Evolutionary conservation across 2,888 invertebrate species (phyloP).

Genomic region (Formica aserva): DNA sequence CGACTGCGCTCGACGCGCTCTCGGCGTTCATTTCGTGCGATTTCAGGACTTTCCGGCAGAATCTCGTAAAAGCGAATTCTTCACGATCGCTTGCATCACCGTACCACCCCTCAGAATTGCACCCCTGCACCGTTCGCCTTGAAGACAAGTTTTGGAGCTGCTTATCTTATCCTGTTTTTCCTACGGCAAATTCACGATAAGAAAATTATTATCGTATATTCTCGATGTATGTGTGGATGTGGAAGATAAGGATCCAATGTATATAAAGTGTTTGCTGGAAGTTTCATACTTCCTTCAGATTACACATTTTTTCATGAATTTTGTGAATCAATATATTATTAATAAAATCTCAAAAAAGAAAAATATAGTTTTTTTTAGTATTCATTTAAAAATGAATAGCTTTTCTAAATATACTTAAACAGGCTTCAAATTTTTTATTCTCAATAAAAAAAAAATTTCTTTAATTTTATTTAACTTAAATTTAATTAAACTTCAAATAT

Average conservation of each 20-base stretch:
- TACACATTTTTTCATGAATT: not conserved
- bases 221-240: not conserved
- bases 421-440: not conserved
- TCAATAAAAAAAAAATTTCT: not conserved
- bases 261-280: not conserved
- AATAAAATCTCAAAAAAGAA: not conserved
- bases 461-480: slow-evolving; percentile 8
- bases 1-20: slow-evolving; percentile 64
- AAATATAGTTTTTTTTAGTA: not conserved
- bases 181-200: slow-evolving; percentile 23
- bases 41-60: slow-evolving; percentile 74
- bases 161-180: slow-evolving; percentile 21
- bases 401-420: not conserved
- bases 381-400: no score
- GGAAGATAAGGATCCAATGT: slow-evolving; percentile 8
- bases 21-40: slow-evolving; percentile 74
- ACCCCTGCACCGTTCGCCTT: slow-evolving; percentile 23
- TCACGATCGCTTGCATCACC: slow-evolving; percentile 63
- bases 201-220: slow-evolving; percentile 32
- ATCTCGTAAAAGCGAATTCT: slow-evolving; percentile 77
- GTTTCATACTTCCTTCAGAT: not conserved
- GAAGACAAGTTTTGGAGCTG: slow-evolving; percentile 42
- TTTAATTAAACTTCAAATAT: not conserved
- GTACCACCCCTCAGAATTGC: slow-evolving; percentile 7
- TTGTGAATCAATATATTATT: slow-evolving; percentile 1